These are phyloP conservation scores for Theristicus caerulescens DNA, from an alignment of 2,113 vertebrate genomes.

Conservation along the genomic window DNA sequence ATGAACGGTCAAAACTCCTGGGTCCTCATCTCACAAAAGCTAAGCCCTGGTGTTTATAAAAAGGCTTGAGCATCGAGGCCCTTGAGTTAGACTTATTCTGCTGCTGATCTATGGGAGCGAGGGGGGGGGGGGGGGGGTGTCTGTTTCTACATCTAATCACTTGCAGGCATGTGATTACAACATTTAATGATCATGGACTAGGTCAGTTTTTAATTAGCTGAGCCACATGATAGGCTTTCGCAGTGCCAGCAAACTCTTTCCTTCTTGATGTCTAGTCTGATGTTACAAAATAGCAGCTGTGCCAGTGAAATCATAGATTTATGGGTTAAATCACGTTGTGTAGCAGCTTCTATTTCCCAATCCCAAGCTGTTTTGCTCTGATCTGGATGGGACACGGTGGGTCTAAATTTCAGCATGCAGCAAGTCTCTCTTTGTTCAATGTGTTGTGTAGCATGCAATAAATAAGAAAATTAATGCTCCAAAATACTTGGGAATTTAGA, in stretches of 20 bases:
- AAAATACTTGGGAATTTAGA: background rate
- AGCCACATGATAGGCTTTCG: conserved; percentile 28
- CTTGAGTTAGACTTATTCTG: background rate
- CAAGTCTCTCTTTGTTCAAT: background rate
- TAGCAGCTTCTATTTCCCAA: background rate
- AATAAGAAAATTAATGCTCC: background rate
- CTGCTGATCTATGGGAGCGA: conserved; percentile 1
- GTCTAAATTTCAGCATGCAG: background rate
- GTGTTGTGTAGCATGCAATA: background rate
- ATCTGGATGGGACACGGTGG: background rate
- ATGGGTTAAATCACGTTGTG: background rate
- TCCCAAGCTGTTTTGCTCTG: background rate
- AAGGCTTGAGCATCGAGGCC: background rate
- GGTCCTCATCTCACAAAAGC: background rate
- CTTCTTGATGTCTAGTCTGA: background rate
- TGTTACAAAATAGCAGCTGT: conserved; percentile 18
- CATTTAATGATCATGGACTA: conserved; percentile 31
- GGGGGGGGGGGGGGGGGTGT: background rate
- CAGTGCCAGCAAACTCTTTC: conserved; percentile 45
- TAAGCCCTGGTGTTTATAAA: background rate
- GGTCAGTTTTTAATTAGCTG: conserved; percentile 65
- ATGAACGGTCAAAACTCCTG: background rate
- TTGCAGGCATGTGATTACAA: conserved; percentile 66
- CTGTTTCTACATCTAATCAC: conserved; percentile 46
- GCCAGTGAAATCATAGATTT: conserved; percentile 19